Evolutionary conservation across 2,113 vertebrate genomes (phyloP).

Genomic region (Rhabdornis inornatus): DNA sequence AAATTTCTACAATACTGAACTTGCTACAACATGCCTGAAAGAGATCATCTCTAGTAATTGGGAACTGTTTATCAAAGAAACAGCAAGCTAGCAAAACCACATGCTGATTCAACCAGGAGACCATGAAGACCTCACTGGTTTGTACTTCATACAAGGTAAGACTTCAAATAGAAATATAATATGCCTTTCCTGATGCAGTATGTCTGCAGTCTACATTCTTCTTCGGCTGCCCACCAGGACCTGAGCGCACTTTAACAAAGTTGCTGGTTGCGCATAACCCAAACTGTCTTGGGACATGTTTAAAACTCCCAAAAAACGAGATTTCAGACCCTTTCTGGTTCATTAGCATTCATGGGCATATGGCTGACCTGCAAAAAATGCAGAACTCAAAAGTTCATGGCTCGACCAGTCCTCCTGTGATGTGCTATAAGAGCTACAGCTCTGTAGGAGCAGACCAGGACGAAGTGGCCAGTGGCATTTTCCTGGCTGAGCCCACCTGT

Average conservation of each 20-base stretch:
- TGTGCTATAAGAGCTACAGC: background rate
- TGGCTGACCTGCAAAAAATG: background rate
- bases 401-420: background rate
- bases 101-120: background rate
- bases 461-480: accelerated
- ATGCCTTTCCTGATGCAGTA: background rate
- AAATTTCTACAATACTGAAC: background rate
- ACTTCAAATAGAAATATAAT: background rate
- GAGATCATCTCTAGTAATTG: background rate
- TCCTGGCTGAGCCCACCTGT: accelerated
- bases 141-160: background rate
- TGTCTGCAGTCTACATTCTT: background rate
- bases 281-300: background rate
- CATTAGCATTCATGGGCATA: background rate
- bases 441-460: background rate
- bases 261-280: background rate
- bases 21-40: background rate
- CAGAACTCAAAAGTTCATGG: background rate
- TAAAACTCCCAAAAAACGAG: background rate
- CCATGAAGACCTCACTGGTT: background rate
- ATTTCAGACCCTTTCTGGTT: background rate
- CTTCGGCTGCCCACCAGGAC: background rate
- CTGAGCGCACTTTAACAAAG: background rate
- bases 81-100: background rate
- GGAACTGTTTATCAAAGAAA: background rate